A percentile compares a stretch with the other conserved stretches of the same genome.
phyloP scores from a whole-genome alignment of 1,140 invertebrate genomes.

The Zaprionus nigranus region DNA sequence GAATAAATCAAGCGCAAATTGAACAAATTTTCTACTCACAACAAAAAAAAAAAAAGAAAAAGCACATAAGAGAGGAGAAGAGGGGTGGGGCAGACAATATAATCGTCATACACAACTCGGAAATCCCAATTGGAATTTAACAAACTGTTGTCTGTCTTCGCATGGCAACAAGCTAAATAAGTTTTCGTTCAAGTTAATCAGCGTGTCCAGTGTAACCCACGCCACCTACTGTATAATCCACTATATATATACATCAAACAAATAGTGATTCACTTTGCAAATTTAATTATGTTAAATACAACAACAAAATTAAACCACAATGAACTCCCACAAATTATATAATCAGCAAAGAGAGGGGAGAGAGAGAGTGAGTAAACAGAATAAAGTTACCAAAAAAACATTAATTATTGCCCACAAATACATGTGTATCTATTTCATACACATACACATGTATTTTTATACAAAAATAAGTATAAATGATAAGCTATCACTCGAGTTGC shows the following conservation, averaged over 20 bases:
- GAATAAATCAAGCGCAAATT: conserved; percentile 71
- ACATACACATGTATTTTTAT: neutral
- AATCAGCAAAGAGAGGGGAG: conserved; percentile 3
- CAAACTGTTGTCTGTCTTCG: conserved; percentile 39
- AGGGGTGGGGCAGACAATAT: conserved; percentile 12
- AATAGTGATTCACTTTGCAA: neutral
- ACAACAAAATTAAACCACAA: conserved; percentile 12
- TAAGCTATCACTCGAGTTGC: conserved; percentile 25
- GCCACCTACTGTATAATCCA: neutral
- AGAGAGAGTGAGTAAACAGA: conserved; percentile 10
- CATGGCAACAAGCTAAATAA: conserved; percentile 6
- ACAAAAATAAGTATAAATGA: conserved; percentile 31
- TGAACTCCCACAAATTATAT: conserved; percentile 56
- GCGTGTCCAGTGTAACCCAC: neutral
- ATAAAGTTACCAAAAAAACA: conserved; percentile 33
- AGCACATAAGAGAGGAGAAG: neutral
- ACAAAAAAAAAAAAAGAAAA: conserved; percentile 20
- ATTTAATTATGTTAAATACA: conserved; percentile 16
- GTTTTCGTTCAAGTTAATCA: neutral
- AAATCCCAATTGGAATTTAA: conserved; percentile 68
- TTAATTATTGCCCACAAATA: conserved; percentile 14
- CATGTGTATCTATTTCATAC: neutral
- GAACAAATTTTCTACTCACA: conserved; percentile 52
- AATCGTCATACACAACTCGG: conserved; percentile 39
- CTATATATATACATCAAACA: neutral